phyloP scores from a whole-genome alignment of 2,888 invertebrate genomes.

The Lottia scabra region DNA sequence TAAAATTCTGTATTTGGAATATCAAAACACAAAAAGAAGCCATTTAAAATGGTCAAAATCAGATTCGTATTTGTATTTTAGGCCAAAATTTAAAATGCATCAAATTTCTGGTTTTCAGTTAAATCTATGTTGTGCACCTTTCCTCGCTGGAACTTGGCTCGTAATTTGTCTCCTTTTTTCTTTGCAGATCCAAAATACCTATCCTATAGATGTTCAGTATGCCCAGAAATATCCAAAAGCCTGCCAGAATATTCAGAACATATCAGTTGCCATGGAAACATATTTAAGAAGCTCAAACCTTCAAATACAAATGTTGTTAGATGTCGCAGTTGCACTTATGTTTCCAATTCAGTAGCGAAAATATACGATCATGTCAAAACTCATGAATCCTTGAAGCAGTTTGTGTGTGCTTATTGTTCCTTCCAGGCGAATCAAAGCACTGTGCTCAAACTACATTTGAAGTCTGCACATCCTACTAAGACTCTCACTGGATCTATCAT shows the following conservation, averaged over 20 bases:
- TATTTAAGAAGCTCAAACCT: background rate
- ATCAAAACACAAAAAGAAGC: no score
- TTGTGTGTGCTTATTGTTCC: background rate
- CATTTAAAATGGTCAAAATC: no score
- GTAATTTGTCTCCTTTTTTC: no score
- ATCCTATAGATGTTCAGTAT: background rate
- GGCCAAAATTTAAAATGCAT: no score
- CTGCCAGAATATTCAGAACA: background rate
- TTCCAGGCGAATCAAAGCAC: background rate
- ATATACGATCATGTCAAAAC: background rate
- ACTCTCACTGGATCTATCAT: background rate
- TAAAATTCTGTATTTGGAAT: no score
- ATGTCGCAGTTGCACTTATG: background rate
- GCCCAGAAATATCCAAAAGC: background rate
- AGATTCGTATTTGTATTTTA: no score
- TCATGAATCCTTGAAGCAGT: background rate
- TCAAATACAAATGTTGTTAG: background rate
- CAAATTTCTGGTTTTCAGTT: no score
- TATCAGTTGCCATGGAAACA: background rate
- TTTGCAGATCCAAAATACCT: no score
- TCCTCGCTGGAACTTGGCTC: no score
- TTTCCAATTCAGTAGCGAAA: background rate
- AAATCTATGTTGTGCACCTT: no score
- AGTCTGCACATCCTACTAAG: background rate
- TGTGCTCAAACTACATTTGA: background rate